Evolutionary conservation across 2,113 vertebrate species (phyloP), one percentile per base, ranked within the genome.

Genomic region (Labrus mixtus): DNA sequence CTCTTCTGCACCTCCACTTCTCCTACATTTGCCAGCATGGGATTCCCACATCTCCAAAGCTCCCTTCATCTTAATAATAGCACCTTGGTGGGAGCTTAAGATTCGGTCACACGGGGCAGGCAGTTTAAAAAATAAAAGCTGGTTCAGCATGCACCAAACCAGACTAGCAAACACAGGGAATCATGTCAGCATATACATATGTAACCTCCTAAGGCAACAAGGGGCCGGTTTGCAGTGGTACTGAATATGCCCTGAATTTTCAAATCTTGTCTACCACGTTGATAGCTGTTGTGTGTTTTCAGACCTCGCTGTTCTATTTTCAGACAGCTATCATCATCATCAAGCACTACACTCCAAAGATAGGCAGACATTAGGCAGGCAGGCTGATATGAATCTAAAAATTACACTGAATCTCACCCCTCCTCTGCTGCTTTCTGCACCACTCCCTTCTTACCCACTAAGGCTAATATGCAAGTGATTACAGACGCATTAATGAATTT

Each of bases 381-480:
- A 87, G 50, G 37, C 74, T 54, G 56, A 79, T 76, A 76, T 70
- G 20, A 78, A 82, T 85, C 78, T 60, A 39, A 69, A 73, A 80
- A 67, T 79, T 9, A 58, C 17, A 66, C 56, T 17, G 68, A 60
- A 63, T 69, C 60, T 72, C 37, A 51, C 46, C 68, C 46, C 61
- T 41, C 60, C 63, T 67, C 19, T 73, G 19, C 72, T 60, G 46
- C 81, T 79, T 79, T 81, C 58, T 79, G 80, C 83, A 67, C 39
- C 67, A 48, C 77, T 85, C 77, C 79, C 81, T 41, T 78, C 84
- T 85, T 68, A 58, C 68, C 72, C 73, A 81, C 64, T 81, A 84
- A 43, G 41, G 66, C 81, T 90, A 78, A 91, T 85, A 76, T 86
- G 74, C 25, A 65, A 83, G 73, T 86, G 78, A 92, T 93, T 89